These are phyloP conservation scores for Mormyrus proboscirostris DNA, from an alignment of 2,797 vertebrate genomes.

Conservation along the genomic window DNA sequence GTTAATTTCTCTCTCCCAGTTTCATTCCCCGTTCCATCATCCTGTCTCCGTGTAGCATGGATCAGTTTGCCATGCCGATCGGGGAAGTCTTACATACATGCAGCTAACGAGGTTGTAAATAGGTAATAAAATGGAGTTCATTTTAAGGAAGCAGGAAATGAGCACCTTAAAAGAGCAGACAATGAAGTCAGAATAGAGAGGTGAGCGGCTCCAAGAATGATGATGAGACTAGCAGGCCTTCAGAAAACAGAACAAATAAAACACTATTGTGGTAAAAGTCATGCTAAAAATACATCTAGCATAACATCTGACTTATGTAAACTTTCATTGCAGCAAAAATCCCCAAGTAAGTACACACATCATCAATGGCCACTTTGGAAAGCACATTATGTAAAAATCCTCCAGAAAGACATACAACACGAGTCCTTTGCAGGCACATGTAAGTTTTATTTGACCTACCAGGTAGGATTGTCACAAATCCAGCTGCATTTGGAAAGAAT, in stretches of 20 bases:
- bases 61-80: not conserved
- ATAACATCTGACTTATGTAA: not conserved
- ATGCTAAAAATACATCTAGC: not conserved
- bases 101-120: not conserved
- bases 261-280: constrained; percentile 43
- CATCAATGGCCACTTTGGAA: not conserved
- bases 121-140: not conserved
- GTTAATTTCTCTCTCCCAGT: not conserved
- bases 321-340: not conserved
- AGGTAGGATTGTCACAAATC: not conserved
- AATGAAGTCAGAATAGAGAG: not conserved
- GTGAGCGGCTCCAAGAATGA: not conserved
- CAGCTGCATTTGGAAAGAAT: not conserved
- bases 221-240: constrained; percentile 5
- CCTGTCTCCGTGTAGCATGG: not conserved
- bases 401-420: not conserved
- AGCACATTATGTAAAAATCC: not conserved
- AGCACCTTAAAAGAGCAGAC: not conserved
- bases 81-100: not conserved
- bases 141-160: not conserved
- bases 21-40: not conserved
- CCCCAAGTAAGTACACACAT: not conserved
- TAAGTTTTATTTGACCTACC: not conserved
- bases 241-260: constrained; percentile 58
- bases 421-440: not conserved